Evolutionary conservation across 2,888 invertebrate species (phyloP), one percentile per base, ranked within the genome.

Genomic region (Aporophyla lueneburgensis): DNA sequence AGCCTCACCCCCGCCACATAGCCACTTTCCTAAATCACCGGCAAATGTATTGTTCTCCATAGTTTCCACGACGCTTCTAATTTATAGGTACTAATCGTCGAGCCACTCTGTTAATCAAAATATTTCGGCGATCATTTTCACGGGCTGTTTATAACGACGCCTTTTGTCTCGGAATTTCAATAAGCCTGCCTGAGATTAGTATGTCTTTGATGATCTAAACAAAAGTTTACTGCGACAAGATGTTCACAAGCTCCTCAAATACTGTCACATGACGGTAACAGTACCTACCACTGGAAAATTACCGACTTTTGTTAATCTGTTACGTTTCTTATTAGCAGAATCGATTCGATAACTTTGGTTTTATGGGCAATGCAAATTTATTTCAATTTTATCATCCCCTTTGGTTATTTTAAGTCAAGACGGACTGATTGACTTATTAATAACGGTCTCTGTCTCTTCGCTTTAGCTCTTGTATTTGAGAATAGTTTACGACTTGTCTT

Each of bases 11-110:
- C 78, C 87, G 88, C 82, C 90, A 90, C 83, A 84, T 86, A 92
- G 96, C 95, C 93, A 95, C 96, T 96, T 96, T 95, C 95, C 95
- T 94, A 96, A 96, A 95, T 96, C 96, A 96, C 93, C 91, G 93
- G 91, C 91, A 92, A 92, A 93, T 92, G 94, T 95, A 95, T 95
- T 96, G 95, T 95, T 86, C 83, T 80, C 80, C 85, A 88, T 89
- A 90, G 90, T 89, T 91, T 80, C 77, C 74, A 81, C 74, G 79
- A 71, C 74, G 80, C 78, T 79, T 79, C 78, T 87, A 87, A 88
- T 86, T 88, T 86, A 84, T 86, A 79, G 72, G 69, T 78, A 85
- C 86, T 86, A 81, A 87, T 87, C 86, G 76, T 67, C 66, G 68
- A 74, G 74, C 87, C 80, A 88, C 80, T 84, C 71, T 74, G 76